Base-by-base conservation (phyloP, 2,797 vertebrate genomes). In the Arrhamphus sclerolepis region DNA sequence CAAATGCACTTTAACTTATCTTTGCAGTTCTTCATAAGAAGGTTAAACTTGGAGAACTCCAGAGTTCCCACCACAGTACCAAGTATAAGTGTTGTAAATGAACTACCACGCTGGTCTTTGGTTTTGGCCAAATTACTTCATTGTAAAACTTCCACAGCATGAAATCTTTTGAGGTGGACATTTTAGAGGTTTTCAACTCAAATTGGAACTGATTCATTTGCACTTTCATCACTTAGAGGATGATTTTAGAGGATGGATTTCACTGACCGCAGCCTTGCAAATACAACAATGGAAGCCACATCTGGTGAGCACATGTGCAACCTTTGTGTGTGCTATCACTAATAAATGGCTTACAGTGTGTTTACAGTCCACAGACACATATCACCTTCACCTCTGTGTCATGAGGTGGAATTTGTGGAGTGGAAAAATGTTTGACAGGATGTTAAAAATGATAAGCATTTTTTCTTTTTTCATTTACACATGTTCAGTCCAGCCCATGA, bases 251-350 rank as follows among this genome's bases (percentile, higher is more conserved):
- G 40, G 56, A 66, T 43, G 49, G 21, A 50, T 62, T 78, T 53
- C 51, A 57, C 56, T 65, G 75, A 81, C 72, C 67, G 78, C 72
- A 66, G 74, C 51, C 31, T 51, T 70, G 51, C 48, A 81, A 70
- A 75, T 66, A 84, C 81, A 82, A 82, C 67, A 87, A 82, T 75
- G 74, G 70, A 68, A 77, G 47, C 52, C 68, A 87, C 89, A 91
- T 92, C 87, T 93, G 91, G 83, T 46, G 62, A 17, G 66, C 87
- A 91, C 77, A 88, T 90, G 88, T 78, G 60, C 29, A 77, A 82
- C 56, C 44, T 70, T 48, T 84, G 78, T 85, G 70, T 85, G 80
- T 83, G 72, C 71, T 50, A 72, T 73, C 51, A 61, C 67, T 50
- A 46, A 60, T 17, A 22, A 60, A 42, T 61, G 52, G 65, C 47